A percentile compares a stretch with the other conserved stretches of the same genome.
These are phyloP conservation scores for Amblyraja radiata DNA, from an alignment of 2,797 vertebrate genomes.

Conservation along the genomic window DNA sequence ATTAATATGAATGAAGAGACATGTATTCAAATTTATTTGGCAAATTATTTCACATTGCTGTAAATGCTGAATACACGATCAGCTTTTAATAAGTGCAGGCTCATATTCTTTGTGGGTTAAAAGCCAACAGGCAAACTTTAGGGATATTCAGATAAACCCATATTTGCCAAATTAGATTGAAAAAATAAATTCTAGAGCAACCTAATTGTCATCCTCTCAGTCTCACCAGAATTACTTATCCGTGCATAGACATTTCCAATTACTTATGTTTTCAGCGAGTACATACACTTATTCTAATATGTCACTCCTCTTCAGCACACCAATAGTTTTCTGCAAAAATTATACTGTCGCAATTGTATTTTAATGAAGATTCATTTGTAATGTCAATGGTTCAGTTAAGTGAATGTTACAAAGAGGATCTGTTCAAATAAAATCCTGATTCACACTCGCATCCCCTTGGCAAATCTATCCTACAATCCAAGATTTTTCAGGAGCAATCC, in stretches of 20 bases:
- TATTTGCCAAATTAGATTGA: neutral
- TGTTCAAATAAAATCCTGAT: neutral
- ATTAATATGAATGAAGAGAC: neutral
- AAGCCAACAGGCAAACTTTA: neutral
- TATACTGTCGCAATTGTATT: too few relatives aligned
- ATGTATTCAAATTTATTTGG: neutral
- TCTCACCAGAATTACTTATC: neutral
- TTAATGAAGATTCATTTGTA: conserved; percentile 3
- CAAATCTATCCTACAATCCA: neutral
- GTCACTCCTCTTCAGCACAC: neutral
- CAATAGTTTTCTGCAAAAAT: neutral
- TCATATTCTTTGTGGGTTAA: neutral
- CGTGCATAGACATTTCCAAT: neutral
- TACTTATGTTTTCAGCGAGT: neutral
- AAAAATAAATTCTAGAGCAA: neutral
- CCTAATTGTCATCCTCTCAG: neutral
- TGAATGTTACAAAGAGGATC: neutral
- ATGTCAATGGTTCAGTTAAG: neutral
- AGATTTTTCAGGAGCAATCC: neutral
- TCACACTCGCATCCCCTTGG: neutral
- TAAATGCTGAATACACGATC: neutral
- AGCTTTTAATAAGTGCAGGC: neutral
- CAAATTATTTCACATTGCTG: neutral
- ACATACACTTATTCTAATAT: neutral
- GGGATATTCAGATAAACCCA: neutral